Evolutionary conservation across 2,113 vertebrate species (phyloP), one percentile per base, ranked within the genome.

Genomic region (Daubentonia madagascariensis): DNA sequence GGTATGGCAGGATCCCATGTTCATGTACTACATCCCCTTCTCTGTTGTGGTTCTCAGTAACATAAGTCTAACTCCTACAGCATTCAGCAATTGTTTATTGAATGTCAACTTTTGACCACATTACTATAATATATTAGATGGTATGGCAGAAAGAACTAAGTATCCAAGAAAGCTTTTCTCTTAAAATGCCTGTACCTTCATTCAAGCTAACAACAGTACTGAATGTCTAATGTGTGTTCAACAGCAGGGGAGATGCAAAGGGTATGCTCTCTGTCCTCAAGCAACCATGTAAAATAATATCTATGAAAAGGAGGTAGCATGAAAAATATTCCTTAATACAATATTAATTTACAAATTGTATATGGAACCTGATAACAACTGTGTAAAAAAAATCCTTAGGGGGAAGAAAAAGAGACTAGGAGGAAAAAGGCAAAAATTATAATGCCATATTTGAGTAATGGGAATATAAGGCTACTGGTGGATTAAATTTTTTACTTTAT

Each of bases 341-440:
- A 78, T 93, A 91, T 95, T 96, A 95, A 96, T 80, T 93, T 92
- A 52, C 54, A 95, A 87, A 78, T 95, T 81, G 20, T 72, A 78
- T 45, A 30, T 68, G 40, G 43, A 63, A 67, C 20, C 68, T 25
- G 16, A 40, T 84, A 92, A 72, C 6, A 78, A 35, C 65, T 81
- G 9, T 81, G 13, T 48, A 80, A 45, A 59, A 76, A 76, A 40
- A 37, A 12, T 52, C 11, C 40, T 70, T 75, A 81, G 3, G n/a
- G n/a, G 0, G 52, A 0, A n/a, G 5, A 63, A 48, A n/a, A 30
- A 67, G 23, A 63, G 17, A n/a, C 2, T 35, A 6, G 28, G n/a
- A 67, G 1, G 9, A 11, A 54, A 73, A 80, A 48, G 16, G 10
- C 1, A 16, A 85, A 93, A 61, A 78, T 65, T 18, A 43, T 45